Evolutionary conservation across 2,888 invertebrate genomes (phyloP), one percentile per base, ranked within the genome.

Genomic region (Hofmannophila pseudospretella): DNA sequence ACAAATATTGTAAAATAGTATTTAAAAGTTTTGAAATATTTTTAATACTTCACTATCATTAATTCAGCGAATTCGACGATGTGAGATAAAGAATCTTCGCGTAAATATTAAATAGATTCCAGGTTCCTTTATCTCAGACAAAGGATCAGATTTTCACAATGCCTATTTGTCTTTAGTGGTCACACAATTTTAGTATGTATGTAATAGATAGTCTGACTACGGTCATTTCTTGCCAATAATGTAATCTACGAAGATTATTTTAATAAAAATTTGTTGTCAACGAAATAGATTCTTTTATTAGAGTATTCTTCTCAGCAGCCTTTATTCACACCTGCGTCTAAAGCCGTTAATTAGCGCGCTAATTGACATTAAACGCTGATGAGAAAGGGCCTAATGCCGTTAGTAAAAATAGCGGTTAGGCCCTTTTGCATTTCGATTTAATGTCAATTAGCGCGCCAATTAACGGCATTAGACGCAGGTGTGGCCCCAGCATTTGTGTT

Each of bases 231-330:
- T 65, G 71, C 73, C 73, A 74, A 72, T 59, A 64, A 53, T 69
- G 48, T 40, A 14, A 32, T 14, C 13, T 70, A 69, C 56, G 58
- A 61, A 59, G 40, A 42, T 72, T 77, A 70, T 72, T 74, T 75
- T 69, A 76, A 67, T 75, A 73, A 73, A 23, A 51, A 68, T 73
- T 64, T 68, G 72, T 69, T 72, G 67, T 72, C 70, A 69, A 70
- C 71, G 58, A 47, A 29, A 35, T 11, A 5, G 16, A 26, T 40
- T 38, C 49, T 5, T 47, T 56, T 32, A 39, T 47, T 51, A 39
- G 12, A n/a, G 16, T 23, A 44, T 44, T 47, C 52, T 47, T 58
- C 30, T 16, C 7, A 11, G 5, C 19, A 5, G 19, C 19, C 5
- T 4, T 19, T 19, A 19, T 19, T 19, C n/a, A n/a, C n/a, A n/a